Evolutionary conservation across 1,140 invertebrate species (phyloP).

Genomic region (Onthophagus taurus): DNA sequence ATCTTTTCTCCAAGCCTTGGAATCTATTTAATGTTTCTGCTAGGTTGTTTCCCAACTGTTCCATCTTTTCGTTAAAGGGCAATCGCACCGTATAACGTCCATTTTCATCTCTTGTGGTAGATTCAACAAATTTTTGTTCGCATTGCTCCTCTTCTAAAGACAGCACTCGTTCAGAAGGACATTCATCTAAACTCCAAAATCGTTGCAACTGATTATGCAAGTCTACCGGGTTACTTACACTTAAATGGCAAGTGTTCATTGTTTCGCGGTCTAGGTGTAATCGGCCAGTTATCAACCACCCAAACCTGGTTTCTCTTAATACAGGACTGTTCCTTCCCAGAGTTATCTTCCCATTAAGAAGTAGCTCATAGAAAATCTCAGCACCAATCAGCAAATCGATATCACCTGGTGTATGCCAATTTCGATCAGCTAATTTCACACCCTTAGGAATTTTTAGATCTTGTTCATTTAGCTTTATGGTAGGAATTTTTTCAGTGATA

Average conservation of each 20-base stretch:
- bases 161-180: constrained; percentile 26
- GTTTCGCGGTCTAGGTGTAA: too few species aligned
- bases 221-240: neutral
- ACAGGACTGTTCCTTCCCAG: constrained; percentile 16
- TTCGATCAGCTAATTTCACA: constrained; percentile 22
- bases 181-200: constrained; percentile 11
- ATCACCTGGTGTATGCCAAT: constrained; percentile 20
- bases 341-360: constrained; percentile 23
- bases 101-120: constrained; percentile 13
- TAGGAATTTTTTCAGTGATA: constrained; percentile 8
- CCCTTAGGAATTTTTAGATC: constrained; percentile 7
- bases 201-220: constrained; percentile 8
- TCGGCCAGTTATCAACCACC: constrained; percentile 23
- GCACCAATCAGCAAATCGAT: constrained; percentile 30
- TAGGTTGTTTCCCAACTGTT: constrained; percentile 27
- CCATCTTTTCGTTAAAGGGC: constrained; percentile 23
- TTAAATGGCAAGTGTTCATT: too few species aligned
- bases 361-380: constrained; percentile 28
- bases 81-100: constrained; percentile 30
- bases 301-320: constrained; percentile 30
- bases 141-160: neutral
- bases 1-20: constrained; percentile 25
- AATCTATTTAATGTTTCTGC: constrained; percentile 16
- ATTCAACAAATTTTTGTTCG: constrained; percentile 8
- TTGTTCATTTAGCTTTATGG: neutral